Evolutionary conservation across 1,140 invertebrate species (phyloP).

Genomic region (Pseudachorutes palmiensis): DNA sequence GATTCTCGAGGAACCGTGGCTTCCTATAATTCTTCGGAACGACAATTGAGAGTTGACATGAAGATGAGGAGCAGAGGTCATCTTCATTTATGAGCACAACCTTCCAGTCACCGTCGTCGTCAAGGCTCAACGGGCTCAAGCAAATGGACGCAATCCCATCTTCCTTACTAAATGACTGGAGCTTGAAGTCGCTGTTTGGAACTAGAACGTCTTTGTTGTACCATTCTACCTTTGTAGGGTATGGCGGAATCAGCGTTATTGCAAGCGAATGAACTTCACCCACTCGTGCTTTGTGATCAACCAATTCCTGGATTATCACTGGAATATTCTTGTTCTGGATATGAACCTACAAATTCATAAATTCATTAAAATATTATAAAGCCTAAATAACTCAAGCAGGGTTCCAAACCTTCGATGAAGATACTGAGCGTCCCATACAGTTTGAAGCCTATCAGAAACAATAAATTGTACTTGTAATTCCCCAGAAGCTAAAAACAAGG

Average conservation of each 20-base stretch:
- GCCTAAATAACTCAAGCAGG: not conserved
- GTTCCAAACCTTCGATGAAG: slow-evolving; percentile 52
- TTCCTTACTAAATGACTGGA: slow-evolving; percentile 3
- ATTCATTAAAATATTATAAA: not conserved
- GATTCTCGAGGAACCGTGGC: slow-evolving; percentile 77
- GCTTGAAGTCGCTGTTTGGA: not conserved
- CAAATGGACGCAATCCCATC: slow-evolving; percentile 29
- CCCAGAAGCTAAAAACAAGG: not conserved
- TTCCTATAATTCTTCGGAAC: slow-evolving; percentile 82
- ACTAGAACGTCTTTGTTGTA: slow-evolving; percentile 22
- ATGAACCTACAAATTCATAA: slow-evolving; percentile 1
- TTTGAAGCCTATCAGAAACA: slow-evolving; percentile 55
- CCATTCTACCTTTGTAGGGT: slow-evolving; percentile 13
- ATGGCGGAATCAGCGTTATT: slow-evolving; percentile 10
- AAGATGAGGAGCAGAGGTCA: not conserved
- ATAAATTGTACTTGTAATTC: too few species aligned
- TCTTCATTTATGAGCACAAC: slow-evolving; percentile 46
- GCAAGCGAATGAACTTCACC: slow-evolving; percentile 23
- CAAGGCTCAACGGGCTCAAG: slow-evolving; percentile 59
- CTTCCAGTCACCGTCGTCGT: slow-evolving; percentile 81
- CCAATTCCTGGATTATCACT: slow-evolving; percentile 22
- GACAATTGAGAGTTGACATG: slow-evolving; percentile 19
- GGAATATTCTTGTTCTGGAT: slow-evolving; percentile 16
- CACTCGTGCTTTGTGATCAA: slow-evolving; percentile 28
- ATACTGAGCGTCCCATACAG: slow-evolving; percentile 71